Evolutionary conservation across 2,113 vertebrate genomes (phyloP).

Genomic region (Mustelus asterias): DNA sequence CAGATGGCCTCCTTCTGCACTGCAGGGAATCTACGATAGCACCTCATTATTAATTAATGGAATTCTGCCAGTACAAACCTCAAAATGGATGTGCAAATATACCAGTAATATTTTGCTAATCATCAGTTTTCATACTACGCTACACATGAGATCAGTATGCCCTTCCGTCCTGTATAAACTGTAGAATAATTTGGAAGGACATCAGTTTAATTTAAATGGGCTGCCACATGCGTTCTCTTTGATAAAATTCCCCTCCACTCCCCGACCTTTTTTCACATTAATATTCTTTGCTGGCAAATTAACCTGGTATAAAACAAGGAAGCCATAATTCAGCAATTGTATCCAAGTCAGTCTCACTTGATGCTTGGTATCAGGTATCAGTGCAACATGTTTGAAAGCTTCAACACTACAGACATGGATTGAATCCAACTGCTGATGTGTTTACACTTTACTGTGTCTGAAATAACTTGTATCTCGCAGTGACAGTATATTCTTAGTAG

Average conservation of each 20-base stretch:
- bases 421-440: slow-evolving; percentile 12
- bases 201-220: background rate
- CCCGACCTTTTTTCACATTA: background rate
- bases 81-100: background rate
- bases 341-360: background rate
- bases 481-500: background rate
- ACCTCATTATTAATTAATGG: background rate
- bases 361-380: background rate
- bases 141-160: background rate
- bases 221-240: background rate
- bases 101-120: background rate
- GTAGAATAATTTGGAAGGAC: background rate
- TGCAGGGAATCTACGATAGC: too few species aligned
- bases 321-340: background rate
- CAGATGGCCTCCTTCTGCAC: too few species aligned
- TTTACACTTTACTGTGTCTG: background rate
- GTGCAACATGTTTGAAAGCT: slow-evolving; percentile 10
- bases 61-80: background rate
- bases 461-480: background rate
- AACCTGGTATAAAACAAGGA: background rate
- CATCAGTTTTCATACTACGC: background rate
- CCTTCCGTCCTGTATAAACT: background rate
- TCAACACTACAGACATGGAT: background rate
- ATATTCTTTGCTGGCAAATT: background rate
- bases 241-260: background rate